A percentile compares a stretch with the other conserved stretches of the same genome.
These are phyloP conservation scores for Biston betularia DNA, from an alignment of 2,888 invertebrate species.

Conservation along the genomic window DNA sequence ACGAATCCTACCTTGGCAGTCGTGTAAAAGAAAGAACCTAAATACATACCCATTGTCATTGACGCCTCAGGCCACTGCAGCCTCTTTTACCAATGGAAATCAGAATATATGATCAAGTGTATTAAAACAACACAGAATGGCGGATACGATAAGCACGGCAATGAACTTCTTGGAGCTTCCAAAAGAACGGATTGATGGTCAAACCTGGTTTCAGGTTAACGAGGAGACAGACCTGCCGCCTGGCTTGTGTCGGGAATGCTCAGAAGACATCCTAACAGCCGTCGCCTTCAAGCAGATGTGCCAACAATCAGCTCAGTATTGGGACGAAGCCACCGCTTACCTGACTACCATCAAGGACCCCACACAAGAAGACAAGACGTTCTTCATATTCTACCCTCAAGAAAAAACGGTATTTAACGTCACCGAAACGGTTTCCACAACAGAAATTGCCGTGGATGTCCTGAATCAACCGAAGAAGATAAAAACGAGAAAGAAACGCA, in stretches of 20 bases:
- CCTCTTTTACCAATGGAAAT: too few species aligned
- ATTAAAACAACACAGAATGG: not conserved
- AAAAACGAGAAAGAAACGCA: conserved; percentile 8
- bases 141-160: not conserved
- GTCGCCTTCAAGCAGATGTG: conserved; percentile 63
- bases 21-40: too few species aligned
- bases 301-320: conserved; percentile 59
- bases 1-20: too few species aligned
- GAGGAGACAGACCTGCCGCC: conserved; percentile 64
- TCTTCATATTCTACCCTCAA: conserved; percentile 58
- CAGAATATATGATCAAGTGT: too few species aligned
- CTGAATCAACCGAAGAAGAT: conserved; percentile 12
- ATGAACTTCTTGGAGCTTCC: not conserved
- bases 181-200: conserved; percentile 67
- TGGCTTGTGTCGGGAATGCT: conserved; percentile 67
- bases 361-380: conserved; percentile 54
- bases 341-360: conserved; percentile 52
- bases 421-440: not conserved
- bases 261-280: conserved; percentile 59
- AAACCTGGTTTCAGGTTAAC: conserved; percentile 78
- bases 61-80: too few species aligned
- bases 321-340: conserved; percentile 56
- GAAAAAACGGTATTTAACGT: conserved; percentile 47
- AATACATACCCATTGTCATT: too few species aligned
- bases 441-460: conserved; percentile 49